These are phyloP conservation scores for Toxostoma redivivum DNA, from an alignment of 2,113 vertebrate genomes.

Conservation along the genomic window DNA sequence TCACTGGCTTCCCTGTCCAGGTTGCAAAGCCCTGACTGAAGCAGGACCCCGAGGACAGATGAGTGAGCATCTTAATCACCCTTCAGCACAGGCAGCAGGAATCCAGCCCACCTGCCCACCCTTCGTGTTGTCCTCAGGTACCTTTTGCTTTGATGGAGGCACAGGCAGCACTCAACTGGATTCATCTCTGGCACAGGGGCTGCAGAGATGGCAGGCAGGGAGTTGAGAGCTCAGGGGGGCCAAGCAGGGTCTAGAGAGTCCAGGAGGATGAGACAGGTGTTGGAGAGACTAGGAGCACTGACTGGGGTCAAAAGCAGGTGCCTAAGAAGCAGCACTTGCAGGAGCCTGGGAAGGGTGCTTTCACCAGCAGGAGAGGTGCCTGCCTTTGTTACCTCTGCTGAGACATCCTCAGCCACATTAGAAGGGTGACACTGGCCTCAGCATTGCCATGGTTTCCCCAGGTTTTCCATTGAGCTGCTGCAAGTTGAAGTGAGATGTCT, in stretches of 20 bases:
- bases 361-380: not conserved
- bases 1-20: not conserved
- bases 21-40: not conserved
- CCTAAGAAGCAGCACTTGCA: not conserved
- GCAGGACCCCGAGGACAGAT: not conserved
- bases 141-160: not conserved
- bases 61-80: not conserved
- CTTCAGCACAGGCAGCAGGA: not conserved
- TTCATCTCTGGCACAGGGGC: not conserved
- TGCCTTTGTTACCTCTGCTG: not conserved
- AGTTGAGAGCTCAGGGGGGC: not conserved
- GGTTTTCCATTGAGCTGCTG: not conserved
- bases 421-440: not conserved
- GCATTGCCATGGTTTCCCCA: not conserved
- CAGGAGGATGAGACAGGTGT: not conserved
- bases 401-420: not conserved
- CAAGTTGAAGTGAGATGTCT: not conserved
- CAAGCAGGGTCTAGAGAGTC: not conserved
- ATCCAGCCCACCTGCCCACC: not conserved
- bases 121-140: rapidly evolving
- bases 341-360: not conserved
- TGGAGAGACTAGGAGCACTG: not conserved
- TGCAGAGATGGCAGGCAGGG: not conserved
- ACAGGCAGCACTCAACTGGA: not conserved
- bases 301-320: not conserved